Conservation (phyloP, 2,113 vertebrate genomes). For the Ailurus styani region DNA sequence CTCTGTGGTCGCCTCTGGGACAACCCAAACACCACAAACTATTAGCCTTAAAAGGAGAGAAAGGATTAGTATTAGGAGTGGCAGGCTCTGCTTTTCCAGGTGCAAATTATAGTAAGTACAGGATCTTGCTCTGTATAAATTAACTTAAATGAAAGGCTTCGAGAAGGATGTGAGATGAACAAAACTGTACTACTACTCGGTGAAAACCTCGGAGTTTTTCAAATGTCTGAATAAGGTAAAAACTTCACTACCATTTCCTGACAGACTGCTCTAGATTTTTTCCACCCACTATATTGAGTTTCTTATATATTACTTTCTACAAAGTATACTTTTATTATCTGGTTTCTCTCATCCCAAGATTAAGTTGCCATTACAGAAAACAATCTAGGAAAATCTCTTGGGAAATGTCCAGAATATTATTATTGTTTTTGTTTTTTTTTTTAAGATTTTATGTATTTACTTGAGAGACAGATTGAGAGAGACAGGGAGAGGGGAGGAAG, state of each 20-base stretch:
- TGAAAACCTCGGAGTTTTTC: not conserved
- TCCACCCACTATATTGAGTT: not conserved
- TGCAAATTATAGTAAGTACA: constrained; percentile 25
- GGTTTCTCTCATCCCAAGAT: not conserved
- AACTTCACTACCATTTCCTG: not conserved
- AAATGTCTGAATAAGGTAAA: not conserved
- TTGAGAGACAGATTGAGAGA: too few species aligned
- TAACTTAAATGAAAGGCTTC: not conserved
- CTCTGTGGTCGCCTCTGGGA: not conserved
- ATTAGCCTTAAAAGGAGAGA: constrained; percentile 14
- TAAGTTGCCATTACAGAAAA: constrained; percentile 27
- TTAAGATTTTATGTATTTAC: not conserved
- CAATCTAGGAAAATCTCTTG: constrained; percentile 27
- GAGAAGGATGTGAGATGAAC: not conserved
- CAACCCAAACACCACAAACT: not conserved
- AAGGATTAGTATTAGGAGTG: not conserved
- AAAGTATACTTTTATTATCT: not conserved
- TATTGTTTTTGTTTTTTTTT: not conserved
- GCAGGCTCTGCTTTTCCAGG: constrained; percentile 34
- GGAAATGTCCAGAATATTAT: not conserved
- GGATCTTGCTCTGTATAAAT: not conserved
- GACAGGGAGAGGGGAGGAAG: too few species aligned
- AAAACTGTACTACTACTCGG: not conserved
- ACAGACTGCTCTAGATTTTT: not conserved
- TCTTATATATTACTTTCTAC: not conserved